Evolutionary conservation across 1,140 invertebrate species (phyloP).

Genomic region (Zaprionus ornatus): DNA sequence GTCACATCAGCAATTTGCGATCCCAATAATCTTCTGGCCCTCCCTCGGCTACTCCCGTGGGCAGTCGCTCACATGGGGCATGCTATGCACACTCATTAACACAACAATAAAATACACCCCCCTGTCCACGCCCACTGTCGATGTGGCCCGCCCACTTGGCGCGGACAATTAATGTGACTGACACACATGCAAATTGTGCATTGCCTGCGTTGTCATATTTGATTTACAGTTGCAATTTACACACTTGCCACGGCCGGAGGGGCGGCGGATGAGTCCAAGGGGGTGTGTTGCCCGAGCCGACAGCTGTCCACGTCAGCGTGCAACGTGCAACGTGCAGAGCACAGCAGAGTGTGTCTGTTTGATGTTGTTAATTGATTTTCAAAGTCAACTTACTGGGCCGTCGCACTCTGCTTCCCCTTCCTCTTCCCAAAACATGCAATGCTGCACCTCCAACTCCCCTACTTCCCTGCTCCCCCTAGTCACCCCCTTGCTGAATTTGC

Average conservation of each 20-base stretch:
- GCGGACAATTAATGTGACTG: conserved; percentile 79
- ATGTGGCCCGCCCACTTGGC: conserved; percentile 17
- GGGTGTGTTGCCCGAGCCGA: conserved; percentile 19
- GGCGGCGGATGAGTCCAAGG: neutral
- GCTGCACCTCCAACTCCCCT: neutral
- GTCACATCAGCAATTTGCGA: conserved; percentile 76
- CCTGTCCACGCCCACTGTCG: neutral
- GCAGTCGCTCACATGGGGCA: conserved; percentile 1
- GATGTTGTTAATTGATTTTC: conserved; percentile 84
- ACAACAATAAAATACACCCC: conserved; percentile 73
- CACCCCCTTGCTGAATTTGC: conserved; percentile 33
- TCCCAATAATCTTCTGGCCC: neutral
- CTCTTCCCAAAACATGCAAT: neutral
- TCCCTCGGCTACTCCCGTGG: neutral
- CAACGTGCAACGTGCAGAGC: neutral
- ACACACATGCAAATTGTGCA: conserved; percentile 81
- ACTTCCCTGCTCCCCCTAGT: neutral
- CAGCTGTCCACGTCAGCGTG: conserved; percentile 78
- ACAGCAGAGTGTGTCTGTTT: conserved; percentile 69
- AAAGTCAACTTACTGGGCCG: conserved; percentile 69
- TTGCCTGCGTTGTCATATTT: conserved; percentile 81
- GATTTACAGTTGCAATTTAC: conserved; percentile 83
- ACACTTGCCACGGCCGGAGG: conserved; percentile 54
- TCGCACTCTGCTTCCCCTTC: neutral
- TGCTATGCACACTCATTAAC: conserved; percentile 78